Evolutionary conservation across 2,113 vertebrate species (phyloP).

Genomic region (Eretmochelys imbricata): DNA sequence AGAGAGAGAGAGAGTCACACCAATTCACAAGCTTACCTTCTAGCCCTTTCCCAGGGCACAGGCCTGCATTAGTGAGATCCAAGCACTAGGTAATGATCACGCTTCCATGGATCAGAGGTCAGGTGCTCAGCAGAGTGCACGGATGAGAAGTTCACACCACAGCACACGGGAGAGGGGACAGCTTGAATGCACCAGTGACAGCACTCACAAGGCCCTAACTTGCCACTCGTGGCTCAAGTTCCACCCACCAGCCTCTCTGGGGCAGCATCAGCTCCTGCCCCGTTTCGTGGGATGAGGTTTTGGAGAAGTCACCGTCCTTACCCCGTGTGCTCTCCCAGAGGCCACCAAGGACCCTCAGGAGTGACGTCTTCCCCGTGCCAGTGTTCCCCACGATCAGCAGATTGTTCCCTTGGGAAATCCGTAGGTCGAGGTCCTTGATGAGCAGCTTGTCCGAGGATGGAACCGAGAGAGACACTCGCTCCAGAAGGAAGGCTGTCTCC

Average conservation of each 20-base stretch:
- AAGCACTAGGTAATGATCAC: not conserved
- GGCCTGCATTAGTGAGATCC: not conserved
- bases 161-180: not conserved
- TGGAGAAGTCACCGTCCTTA: conserved; percentile 63
- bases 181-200: not conserved
- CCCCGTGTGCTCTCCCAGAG: conserved; percentile 89
- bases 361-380: conserved; percentile 94
- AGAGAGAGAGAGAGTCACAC: not conserved
- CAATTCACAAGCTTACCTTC: not conserved
- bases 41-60: no score
- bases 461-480: conserved; percentile 84
- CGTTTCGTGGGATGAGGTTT: not conserved
- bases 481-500: conserved; percentile 88
- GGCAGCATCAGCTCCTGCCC: not conserved
- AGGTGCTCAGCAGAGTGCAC: not conserved
- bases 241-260: not conserved
- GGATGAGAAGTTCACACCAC: not conserved
- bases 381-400: conserved; percentile 95
- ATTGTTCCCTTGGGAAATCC: conserved; percentile 85
- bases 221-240: not conserved
- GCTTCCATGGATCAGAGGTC: not conserved
- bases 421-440: conserved; percentile 90
- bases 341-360: conserved; percentile 90
- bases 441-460: conserved; percentile 88
- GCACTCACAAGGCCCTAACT: not conserved